Conservation (phyloP, 2,888 invertebrate genomes). For the Ditylenchus weischeri region DNA sequence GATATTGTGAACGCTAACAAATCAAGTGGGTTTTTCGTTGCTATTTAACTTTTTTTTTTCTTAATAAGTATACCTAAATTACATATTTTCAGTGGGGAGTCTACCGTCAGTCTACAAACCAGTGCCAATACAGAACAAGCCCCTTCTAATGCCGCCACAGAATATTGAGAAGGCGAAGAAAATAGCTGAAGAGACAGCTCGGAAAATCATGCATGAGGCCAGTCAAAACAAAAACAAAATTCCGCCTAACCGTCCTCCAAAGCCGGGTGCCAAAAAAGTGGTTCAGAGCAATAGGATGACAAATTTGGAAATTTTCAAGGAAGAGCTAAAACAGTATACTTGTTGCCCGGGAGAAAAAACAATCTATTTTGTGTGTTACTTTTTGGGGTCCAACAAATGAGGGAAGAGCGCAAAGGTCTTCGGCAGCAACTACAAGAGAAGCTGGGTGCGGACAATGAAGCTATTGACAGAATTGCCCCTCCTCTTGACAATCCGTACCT, state of each 20-base stretch:
- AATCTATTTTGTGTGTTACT: not conserved
- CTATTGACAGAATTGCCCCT: conserved; percentile 44
- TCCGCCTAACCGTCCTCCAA: conserved; percentile 68
- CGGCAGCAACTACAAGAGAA: conserved; percentile 64
- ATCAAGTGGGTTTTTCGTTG: conserved; percentile 22
- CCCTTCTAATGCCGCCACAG: conserved; percentile 13
- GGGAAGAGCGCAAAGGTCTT: conserved; percentile 86
- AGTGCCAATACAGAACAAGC: conserved; percentile 28
- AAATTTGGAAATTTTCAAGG: conserved; percentile 94
- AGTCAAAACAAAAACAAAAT: conserved; percentile 20
- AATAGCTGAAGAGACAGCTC: conserved; percentile 50
- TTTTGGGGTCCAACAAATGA: conserved; percentile 87
- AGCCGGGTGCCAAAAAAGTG: conserved; percentile 57
- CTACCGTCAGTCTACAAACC: conserved; percentile 31
- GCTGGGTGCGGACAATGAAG: conserved; percentile 37
- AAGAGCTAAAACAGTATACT: conserved; percentile 85
- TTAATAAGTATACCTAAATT: too few relatives aligned
- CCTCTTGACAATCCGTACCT: conserved; percentile 51
- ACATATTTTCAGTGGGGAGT: conserved; percentile 22
- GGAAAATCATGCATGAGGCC: conserved; percentile 40
- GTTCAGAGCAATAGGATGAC: conserved; percentile 80
- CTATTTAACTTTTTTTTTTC: too few relatives aligned
- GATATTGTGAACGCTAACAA: conserved; percentile 72
- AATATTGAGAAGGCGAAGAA: conserved; percentile 47
- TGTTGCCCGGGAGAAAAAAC: conserved; percentile 1